Conservation (phyloP, 30 jellyfish, hydroid and myxozoan genomes). For the Aurelia sp. region DNA sequence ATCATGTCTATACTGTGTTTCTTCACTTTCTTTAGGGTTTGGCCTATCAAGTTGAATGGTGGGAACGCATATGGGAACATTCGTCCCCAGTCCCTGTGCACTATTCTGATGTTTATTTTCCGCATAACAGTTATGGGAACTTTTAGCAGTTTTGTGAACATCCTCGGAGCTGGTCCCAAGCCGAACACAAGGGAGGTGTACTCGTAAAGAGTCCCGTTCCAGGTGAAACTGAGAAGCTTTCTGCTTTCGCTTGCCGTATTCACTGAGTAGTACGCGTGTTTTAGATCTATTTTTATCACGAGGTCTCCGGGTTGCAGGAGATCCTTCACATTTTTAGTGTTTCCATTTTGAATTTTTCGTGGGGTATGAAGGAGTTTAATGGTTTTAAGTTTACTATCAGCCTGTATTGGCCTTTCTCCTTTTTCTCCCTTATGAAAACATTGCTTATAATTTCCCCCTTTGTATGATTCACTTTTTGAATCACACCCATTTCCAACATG, state of each 20-base stretch:
- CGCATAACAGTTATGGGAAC: not conserved
- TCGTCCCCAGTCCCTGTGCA: constrained; percentile 35
- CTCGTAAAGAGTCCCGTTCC: not conserved
- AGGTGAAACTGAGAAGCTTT: not conserved
- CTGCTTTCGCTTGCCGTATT: not conserved
- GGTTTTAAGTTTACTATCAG: not conserved
- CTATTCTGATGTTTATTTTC: constrained; percentile 11
- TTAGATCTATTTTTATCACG: not conserved
- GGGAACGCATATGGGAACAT: constrained; percentile 56
- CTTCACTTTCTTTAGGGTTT: constrained; percentile 12
- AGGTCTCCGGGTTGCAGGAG: not conserved
- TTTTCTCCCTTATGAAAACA: constrained; percentile 7
- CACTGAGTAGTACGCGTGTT: not conserved
- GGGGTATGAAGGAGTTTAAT: not conserved
- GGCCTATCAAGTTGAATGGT: constrained; percentile 38
- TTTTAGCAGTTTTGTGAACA: not conserved
- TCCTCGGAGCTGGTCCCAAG: not conserved
- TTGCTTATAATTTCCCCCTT: constrained; percentile 16
- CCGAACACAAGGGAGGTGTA: not conserved
- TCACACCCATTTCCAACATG: constrained; percentile 24
- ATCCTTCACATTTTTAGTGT: not conserved
- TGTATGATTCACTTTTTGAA: not conserved
- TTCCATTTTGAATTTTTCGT: not conserved
- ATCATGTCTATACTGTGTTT: constrained; percentile 1
- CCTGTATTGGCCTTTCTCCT: constrained; percentile 4